These are phyloP conservation scores for Lithobates pipiens DNA, from an alignment of 2,797 vertebrate genomes.

Conservation along the genomic window DNA sequence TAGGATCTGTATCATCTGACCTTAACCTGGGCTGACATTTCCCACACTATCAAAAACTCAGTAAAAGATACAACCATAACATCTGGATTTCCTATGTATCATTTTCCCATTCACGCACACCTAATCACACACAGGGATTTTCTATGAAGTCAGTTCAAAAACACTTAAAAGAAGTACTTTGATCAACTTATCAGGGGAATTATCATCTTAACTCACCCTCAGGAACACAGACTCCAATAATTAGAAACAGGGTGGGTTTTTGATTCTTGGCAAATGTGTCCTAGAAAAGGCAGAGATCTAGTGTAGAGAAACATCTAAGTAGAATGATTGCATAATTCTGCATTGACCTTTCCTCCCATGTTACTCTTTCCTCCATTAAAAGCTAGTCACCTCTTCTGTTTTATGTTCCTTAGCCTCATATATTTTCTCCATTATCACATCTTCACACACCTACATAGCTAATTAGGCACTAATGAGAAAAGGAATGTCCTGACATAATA, in stretches of 20 bases:
- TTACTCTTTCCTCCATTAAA: conserved; percentile 26
- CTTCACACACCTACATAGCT: conserved; percentile 51
- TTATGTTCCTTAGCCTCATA: conserved; percentile 42
- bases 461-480: conserved; percentile 59
- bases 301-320: conserved; percentile 18
- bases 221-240: conserved; percentile 45
- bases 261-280: conserved; percentile 20
- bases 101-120: conserved; percentile 46
- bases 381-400: conserved; percentile 27
- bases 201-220: conserved; percentile 25
- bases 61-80: not conserved
- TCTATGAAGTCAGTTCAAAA: conserved; percentile 39
- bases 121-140: conserved; percentile 33
- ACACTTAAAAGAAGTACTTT: conserved; percentile 47
- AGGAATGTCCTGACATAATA: conserved; percentile 52
- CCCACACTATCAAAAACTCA: not conserved
- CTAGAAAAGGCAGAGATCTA: conserved; percentile 1
- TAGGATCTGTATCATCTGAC: conserved; percentile 9
- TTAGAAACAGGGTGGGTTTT: conserved; percentile 42
- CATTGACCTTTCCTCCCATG: conserved; percentile 29
- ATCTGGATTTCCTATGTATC: conserved; percentile 35
- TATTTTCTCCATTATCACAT: conserved; percentile 53
- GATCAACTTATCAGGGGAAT: conserved; percentile 47
- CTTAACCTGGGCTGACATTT: conserved; percentile 4
- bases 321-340: conserved; percentile 17